Evolutionary conservation across 2,888 invertebrate species (phyloP), one percentile per base, ranked within the genome.

Genomic region (Plutella xylostella): DNA sequence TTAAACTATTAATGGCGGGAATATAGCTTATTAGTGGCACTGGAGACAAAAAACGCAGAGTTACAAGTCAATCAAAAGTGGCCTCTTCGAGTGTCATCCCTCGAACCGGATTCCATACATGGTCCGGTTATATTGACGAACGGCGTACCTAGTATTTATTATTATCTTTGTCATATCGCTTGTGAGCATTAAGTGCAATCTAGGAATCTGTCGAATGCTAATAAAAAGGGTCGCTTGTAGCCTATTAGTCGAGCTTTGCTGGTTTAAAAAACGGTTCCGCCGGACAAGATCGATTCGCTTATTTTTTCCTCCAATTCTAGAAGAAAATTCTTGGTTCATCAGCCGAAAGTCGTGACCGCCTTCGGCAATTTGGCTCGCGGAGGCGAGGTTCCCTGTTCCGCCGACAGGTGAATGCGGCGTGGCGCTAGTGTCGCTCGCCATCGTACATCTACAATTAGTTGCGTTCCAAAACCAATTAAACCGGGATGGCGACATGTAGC

Each of bases 21-120:
- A 57, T 48, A 54, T 47, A 52, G 56, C 56, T 61, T 60, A 61
- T 61, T 61, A 63, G 56, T 45, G 56, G 48, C 37, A 22, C 37
- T 37, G 17, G 38, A 42, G 44, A 50, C 56, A 62, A 61, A 63
- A 64, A 67, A 54, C 51, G 43, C 50, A 51, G 54, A 61, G 67
- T 68, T 55, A 77, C 74, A 64, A 77, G 76, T 77, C 77, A 76
- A 76, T 77, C 76, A 72, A 64, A 68, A 54, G 60, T 58, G 51
- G 61, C 4, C 28, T 28, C 28, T 28, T 28, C n/a, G n/a, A 28
- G 9, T 28, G 28, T 2, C n/a, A n/a, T 3, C 28, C 28, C n/a
- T 28, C 28, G 28, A 28, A n/a, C 4, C 28, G 28, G 28, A 28
- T n/a, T 2, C 11, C 28, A 12, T 28, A 28, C 28, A 9, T n/a